A percentile compares a stretch with the other conserved stretches of the same genome.
These are phyloP conservation scores for Polydrusus cervinus DNA, from an alignment of 2,888 invertebrate genomes.

Conservation along the genomic window DNA sequence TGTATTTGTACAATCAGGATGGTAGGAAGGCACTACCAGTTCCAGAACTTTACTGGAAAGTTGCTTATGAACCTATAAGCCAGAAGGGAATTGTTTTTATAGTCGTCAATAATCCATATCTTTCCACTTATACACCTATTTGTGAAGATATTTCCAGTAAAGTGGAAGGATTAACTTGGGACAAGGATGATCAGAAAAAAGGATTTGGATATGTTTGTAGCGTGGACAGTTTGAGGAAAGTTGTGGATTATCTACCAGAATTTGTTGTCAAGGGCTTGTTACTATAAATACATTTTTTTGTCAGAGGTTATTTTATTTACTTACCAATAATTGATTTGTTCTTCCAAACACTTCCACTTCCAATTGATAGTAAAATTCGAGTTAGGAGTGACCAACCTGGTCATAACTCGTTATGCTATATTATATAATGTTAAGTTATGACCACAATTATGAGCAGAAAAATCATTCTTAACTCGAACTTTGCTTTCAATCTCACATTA, in stretches of 20 bases:
- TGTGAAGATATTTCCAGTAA: slow-evolving; percentile 74
- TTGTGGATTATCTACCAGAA: slow-evolving; percentile 74
- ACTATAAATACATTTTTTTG: slow-evolving; percentile 26
- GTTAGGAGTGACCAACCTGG: too few relatives aligned
- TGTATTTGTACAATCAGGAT: slow-evolving; percentile 63
- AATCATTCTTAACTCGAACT: too few relatives aligned
- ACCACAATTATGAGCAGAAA: too few relatives aligned
- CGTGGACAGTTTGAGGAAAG: slow-evolving; percentile 74
- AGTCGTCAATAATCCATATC: slow-evolving; percentile 77
- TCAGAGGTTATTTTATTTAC: not conserved
- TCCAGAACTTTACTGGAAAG: slow-evolving; percentile 76
- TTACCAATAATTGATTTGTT: too few relatives aligned
- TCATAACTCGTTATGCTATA: too few relatives aligned
- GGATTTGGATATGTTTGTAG: slow-evolving; percentile 79
- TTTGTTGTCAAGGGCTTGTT: slow-evolving; percentile 70
- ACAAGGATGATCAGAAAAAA: slow-evolving; percentile 69
- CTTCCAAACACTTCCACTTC: too few relatives aligned
- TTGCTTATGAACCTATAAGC: slow-evolving; percentile 73
- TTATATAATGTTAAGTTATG: too few relatives aligned
- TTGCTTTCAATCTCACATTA: too few relatives aligned
- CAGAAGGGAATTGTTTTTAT: slow-evolving; percentile 76
- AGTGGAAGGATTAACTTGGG: slow-evolving; percentile 77
- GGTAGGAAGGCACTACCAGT: slow-evolving; percentile 71
- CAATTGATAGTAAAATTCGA: too few relatives aligned
- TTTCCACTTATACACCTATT: slow-evolving; percentile 57